Percentiles rank a stretch among this genome's conserved stretches.
Conservation (phyloP, 2,113 vertebrate genomes). For the Galbula dea region DNA sequence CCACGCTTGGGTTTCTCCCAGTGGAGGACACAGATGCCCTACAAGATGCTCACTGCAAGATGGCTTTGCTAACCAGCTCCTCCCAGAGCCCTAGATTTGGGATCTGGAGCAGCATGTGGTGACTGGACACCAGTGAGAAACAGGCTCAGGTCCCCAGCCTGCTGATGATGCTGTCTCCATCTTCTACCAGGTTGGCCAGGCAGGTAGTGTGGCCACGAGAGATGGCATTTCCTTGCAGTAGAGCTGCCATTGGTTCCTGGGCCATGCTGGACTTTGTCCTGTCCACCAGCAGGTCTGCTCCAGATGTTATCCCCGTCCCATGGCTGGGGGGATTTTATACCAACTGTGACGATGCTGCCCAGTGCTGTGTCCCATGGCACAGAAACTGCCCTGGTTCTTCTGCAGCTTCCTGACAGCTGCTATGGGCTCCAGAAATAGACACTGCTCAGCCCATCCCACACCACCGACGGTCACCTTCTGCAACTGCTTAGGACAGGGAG, state of each 20-base stretch:
- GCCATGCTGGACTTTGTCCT: accelerated
- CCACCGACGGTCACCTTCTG: not conserved
- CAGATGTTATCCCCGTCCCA: accelerated
- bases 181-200: not conserved
- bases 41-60: not conserved
- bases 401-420: slow-evolving; percentile 36
- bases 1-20: accelerated
- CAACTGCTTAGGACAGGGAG: not conserved
- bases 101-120: not conserved
- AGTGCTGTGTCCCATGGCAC: accelerated
- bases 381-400: not conserved
- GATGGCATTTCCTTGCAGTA: not conserved
- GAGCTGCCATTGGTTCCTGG: not conserved
- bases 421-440: not conserved
- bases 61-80: not conserved
- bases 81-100: not conserved
- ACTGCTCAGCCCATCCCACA: not conserved
- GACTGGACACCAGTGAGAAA: not conserved
- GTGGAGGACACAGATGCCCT: accelerated
- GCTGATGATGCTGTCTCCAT: accelerated
- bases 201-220: not conserved
- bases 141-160: not conserved
- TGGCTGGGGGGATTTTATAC: not conserved
- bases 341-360: not conserved
- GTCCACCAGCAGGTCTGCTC: not conserved